Conservation (phyloP, 2,888 invertebrate genomes). For the Cistogaster globosa region DNA sequence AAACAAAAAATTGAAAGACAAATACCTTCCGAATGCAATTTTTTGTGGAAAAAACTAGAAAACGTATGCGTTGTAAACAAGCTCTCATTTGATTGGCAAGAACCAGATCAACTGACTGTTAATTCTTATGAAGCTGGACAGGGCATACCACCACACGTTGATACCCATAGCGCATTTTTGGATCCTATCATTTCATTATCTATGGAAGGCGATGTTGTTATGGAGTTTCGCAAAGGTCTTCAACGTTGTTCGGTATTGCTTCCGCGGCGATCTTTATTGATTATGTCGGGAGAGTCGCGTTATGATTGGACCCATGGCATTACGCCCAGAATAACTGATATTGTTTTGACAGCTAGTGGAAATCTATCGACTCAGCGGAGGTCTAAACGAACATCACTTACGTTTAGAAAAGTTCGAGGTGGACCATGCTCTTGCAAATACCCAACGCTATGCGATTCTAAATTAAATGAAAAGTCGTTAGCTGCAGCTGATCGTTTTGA, state of each 20-base stretch:
- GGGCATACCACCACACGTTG: conserved; percentile 97
- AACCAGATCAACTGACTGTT: conserved; percentile 92
- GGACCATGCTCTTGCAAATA: conserved; percentile 88
- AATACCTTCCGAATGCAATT: conserved; percentile 88
- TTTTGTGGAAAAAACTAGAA: conserved; percentile 84
- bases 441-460: conserved; percentile 88
- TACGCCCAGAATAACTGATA: conserved; percentile 91
- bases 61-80: conserved; percentile 82
- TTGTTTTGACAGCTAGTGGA: conserved; percentile 84
- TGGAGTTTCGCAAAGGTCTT: conserved; percentile 92
- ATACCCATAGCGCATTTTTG: conserved; percentile 97
- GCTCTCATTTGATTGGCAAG: conserved; percentile 77
- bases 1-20: conserved; percentile 86
- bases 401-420: conserved; percentile 87
- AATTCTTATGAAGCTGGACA: conserved; percentile 94
- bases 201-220: conserved; percentile 90
- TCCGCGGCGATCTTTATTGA: conserved; percentile 88
- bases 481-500: background rate
- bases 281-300: conserved; percentile 91
- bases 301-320: conserved; percentile 96
- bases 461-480: conserved; percentile 35
- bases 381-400: conserved; percentile 90
- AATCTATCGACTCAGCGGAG: conserved; percentile 85
- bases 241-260: conserved; percentile 86
- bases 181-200: conserved; percentile 94